Base-by-base conservation (phyloP, 1,140 invertebrate species). In the Procambarus clarkii region DNA sequence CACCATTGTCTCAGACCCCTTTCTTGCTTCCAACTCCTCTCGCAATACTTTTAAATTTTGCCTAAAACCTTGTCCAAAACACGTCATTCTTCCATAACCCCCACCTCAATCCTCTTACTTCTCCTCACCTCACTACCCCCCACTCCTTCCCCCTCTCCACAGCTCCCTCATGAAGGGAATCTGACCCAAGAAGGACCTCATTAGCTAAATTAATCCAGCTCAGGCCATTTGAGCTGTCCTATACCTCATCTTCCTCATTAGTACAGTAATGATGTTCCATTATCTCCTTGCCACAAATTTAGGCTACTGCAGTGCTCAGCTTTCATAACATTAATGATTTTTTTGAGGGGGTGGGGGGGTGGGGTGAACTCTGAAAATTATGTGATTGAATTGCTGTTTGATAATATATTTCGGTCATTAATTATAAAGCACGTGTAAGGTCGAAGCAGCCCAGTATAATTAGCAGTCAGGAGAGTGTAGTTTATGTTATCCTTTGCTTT, bases 141-240 rank as follows among this genome's bases (percentile, higher is more conserved):
- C 15, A 3, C 60, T 18, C 18, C 60, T 21, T 64, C 60, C 9
- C 60, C 60, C 18, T 15, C 11, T 34, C 69, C 69, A 34, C 69
- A 13, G 4, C 24, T 7, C 46, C 21, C 48, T 34, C 46, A 69
- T 45, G 13, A 54, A 8, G 78, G 48, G 54, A 80, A 8, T 54
- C 48, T 18, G 78, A 54, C 18, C 46, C 54, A 48, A 80, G 78
- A 74, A 74, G 69, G n/a, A 34, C 69, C 69, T 74, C 69, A 24
- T 74, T 74, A 24, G 69, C n/a, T 34, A 21, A 74, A 74, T 74
- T 74, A 74, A 74, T 74, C 69, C 69, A 24, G 69, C n/a, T n/a
- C 5, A 2, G 4, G 21, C 24, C 46, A 13, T 54, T 50, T 50
- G 3, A 54, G n/a, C 15, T 18, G 15, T n/a, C 78, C 78, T 24